A percentile compares a stretch with the other conserved stretches of the same genome.
Evolutionary conservation across 2,113 vertebrate genomes (phyloP).

Genomic region (Ochotona princeps): DNA sequence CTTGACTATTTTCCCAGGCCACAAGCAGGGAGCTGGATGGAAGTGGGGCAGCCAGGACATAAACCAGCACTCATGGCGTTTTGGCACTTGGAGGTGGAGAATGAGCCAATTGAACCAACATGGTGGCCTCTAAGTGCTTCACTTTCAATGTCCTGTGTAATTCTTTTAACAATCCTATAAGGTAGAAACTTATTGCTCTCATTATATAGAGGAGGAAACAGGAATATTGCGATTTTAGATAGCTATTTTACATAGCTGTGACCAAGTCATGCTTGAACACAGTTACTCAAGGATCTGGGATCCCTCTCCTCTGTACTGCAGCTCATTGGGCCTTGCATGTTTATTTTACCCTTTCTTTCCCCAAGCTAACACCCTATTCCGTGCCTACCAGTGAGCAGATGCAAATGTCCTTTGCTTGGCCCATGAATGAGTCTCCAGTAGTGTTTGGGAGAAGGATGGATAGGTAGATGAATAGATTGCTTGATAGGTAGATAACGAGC

Average conservation of each 20-base stretch:
- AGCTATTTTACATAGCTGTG: neutral
- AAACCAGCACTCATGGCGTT: too few species aligned
- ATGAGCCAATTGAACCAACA: too few species aligned
- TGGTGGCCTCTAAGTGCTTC: neutral
- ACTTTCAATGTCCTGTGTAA: neutral
- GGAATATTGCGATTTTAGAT: neutral
- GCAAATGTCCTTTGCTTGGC: neutral
- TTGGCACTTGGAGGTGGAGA: too few species aligned
- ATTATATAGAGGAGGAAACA: neutral
- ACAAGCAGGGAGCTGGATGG: too few species aligned
- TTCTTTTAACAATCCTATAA: neutral
- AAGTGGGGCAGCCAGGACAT: too few species aligned
- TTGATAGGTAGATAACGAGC: neutral
- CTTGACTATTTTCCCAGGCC: too few species aligned
- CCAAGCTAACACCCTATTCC: neutral
- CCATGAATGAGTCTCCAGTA: neutral
- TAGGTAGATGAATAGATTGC: neutral
- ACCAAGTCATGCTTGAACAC: neutral
- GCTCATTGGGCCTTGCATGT: neutral
- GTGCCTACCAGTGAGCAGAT: neutral
- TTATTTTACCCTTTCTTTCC: neutral
- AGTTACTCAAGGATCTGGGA: neutral
- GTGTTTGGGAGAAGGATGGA: neutral
- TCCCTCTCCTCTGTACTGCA: neutral
- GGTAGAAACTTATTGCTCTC: neutral